Base-by-base conservation (phyloP, 2,113 vertebrate genomes). In the Zapus hudsonius region DNA sequence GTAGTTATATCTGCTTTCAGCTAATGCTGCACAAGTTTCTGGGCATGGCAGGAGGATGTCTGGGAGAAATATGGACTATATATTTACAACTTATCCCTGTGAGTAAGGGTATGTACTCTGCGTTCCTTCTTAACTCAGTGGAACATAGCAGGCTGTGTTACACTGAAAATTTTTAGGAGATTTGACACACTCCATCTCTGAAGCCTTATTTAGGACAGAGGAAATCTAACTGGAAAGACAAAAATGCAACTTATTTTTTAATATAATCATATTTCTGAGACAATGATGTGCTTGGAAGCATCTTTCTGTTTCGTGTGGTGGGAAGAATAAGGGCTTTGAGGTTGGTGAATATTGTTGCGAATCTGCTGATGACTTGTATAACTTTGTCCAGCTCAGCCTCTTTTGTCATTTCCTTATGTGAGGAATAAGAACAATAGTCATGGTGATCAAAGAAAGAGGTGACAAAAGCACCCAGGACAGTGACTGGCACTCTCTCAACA, bases 1-100 rank as follows among this genome's bases (percentile, higher is more conserved):
- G 8, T 90, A 87, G 42, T 67, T 83, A 36, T 59, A 82, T 87
- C 23, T 88, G 66, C 84, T 78, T 67, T 47, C 64, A 87, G 29
- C 33, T 72, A 92, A 55, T 85, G 40, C 42, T 93, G 52, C 93
- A 93, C 29, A 92, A 95, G 79, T 75, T 74, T 2, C 29, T 73
- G 36, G 36, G 57, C 57, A 84, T 23, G 61, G 19, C 15, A 81
- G 76, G 61, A 78, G 36, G 6, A 93, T 70, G 19, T 42, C 81
- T 72, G 25, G 31, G 23, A 29, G 33, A n/a, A 52, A 55, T 23
- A 64, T 9, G 12, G 27, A 76, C 17, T 40, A 33, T 31, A 12
- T 27, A 10, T 88, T 85, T 94, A 40, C 22, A 89, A 36, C 29
- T 44, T 75, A 84, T 57, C 79, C 42, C 74, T 5, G 55, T 7